phyloP scores from a whole-genome alignment of 2,888 invertebrate species.

The Arrhopalites spinosus region DNA sequence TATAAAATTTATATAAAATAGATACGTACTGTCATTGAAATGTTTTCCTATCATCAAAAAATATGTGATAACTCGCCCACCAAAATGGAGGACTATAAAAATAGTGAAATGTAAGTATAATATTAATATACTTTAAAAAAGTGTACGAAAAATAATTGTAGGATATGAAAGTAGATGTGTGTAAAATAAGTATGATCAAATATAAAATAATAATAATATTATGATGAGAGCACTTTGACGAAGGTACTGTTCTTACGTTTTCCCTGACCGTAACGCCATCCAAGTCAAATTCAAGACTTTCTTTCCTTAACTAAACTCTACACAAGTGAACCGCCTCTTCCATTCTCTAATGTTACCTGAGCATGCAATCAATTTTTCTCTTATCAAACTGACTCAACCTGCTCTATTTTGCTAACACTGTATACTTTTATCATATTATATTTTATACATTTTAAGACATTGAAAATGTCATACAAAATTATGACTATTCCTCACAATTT shows the following conservation, averaged over 20 bases:
- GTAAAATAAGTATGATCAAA: background rate
- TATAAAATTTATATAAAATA: too few species aligned
- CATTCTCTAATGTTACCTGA: constrained; percentile 22
- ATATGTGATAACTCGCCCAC: too few species aligned
- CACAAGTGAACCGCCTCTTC: constrained; percentile 21
- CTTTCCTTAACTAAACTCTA: background rate
- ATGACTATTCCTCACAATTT: too few species aligned
- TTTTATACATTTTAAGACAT: background rate
- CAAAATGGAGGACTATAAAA: too few species aligned
- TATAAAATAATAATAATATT: background rate
- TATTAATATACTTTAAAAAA: too few species aligned
- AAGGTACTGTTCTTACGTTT: background rate
- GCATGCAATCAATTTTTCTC: constrained; percentile 37
- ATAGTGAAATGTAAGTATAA: too few species aligned
- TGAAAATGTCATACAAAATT: background rate
- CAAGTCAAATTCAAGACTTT: constrained; percentile 15
- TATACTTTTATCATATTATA: background rate
- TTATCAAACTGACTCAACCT: background rate
- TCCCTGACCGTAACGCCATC: constrained; percentile 25
- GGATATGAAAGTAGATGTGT: too few species aligned
- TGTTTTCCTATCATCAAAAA: too few species aligned
- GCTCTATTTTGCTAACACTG: background rate
- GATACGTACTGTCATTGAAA: too few species aligned
- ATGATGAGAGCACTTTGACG: too few species aligned
- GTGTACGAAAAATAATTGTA: too few species aligned